phyloP scores from a whole-genome alignment of 2,888 invertebrate genomes.

The Leucophenga maculata region DNA sequence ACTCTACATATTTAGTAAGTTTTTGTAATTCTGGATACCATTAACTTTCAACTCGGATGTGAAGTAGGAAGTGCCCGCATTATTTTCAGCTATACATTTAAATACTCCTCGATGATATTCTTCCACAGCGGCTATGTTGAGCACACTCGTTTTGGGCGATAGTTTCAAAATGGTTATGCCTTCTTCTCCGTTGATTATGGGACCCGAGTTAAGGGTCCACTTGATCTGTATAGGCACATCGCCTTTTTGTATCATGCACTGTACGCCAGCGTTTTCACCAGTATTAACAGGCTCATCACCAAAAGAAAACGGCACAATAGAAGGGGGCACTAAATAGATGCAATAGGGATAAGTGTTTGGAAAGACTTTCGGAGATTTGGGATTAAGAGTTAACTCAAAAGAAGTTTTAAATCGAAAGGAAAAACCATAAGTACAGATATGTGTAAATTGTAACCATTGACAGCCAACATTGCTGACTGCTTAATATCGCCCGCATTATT shows the following conservation, averaged over 20 bases:
- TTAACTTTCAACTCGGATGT: conserved; percentile 82
- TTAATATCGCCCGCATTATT: conserved; percentile 77
- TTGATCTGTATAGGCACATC: conserved; percentile 84
- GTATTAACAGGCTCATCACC: conserved; percentile 81
- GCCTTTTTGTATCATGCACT: conserved; percentile 83
- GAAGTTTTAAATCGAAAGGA: conserved; percentile 62
- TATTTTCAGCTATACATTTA: conserved; percentile 82
- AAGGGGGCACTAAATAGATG: conserved; percentile 77
- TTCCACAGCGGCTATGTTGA: conserved; percentile 80
- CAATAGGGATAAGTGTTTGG: background rate
- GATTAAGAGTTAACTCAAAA: conserved; percentile 9
- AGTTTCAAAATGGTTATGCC: conserved; percentile 74
- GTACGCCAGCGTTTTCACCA: conserved; percentile 80
- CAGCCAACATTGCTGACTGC: conserved; percentile 75
- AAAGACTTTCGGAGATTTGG: conserved; percentile 12
- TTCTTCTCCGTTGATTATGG: conserved; percentile 73
- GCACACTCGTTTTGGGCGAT: conserved; percentile 77
- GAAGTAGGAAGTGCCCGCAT: conserved; percentile 79
- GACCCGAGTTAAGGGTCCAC: conserved; percentile 77
- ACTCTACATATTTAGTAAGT: conserved; percentile 6
- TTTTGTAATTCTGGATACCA: conserved; percentile 72
- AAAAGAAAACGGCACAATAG: conserved; percentile 78
- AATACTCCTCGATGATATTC: conserved; percentile 82
- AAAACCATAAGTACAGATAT: background rate
- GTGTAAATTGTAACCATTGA: conserved; percentile 72